Evolutionary conservation across 1,140 invertebrate genomes (phyloP).

Genomic region (Palaemon carinicauda): DNA sequence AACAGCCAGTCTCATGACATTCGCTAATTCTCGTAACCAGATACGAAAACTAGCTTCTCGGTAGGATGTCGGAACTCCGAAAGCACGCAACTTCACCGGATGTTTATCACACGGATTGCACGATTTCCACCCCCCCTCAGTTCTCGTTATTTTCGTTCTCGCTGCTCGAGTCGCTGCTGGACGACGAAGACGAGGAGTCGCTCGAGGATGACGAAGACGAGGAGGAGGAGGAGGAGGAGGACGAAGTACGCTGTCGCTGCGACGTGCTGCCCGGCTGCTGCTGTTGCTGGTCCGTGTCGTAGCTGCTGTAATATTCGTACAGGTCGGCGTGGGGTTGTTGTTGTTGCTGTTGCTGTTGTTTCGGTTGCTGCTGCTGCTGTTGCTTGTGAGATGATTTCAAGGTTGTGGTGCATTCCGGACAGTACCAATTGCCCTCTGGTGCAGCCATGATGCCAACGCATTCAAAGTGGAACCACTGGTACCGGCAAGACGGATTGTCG

Average conservation of each 20-base stretch:
- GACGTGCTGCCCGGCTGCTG: background rate
- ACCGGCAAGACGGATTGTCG: conserved; percentile 88
- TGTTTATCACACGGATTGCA: too few species aligned
- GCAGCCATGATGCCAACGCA: conserved; percentile 95
- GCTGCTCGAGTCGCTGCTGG: conserved; percentile 58
- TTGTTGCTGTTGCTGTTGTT: too few species aligned
- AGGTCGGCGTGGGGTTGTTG: conserved; percentile 55
- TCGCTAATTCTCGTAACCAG: too few species aligned
- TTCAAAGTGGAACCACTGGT: conserved; percentile 98
- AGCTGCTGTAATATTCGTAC: conserved; percentile 57
- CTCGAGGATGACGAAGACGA: conserved; percentile 55
- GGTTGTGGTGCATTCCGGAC: conserved; percentile 78
- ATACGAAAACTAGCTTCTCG: too few species aligned
- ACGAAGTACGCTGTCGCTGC: conserved; percentile 43
- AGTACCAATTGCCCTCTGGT: conserved; percentile 96
- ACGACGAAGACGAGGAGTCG: conserved; percentile 55
- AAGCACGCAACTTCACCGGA: too few species aligned
- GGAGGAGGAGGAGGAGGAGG: conserved; percentile 51
- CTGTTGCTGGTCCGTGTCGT: conserved; percentile 14
- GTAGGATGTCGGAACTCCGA: too few species aligned
- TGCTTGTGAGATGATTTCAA: conserved; percentile 38
- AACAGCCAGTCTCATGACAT: too few species aligned
- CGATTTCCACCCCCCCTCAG: too few species aligned
- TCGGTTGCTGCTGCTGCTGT: conserved; percentile 17
- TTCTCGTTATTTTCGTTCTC: conserved; percentile 50